A percentile compares a stretch with the other conserved stretches of the same genome.
Evolutionary conservation across 2,888 invertebrate genomes (phyloP).

Genomic region (Strigamia maritima): DNA sequence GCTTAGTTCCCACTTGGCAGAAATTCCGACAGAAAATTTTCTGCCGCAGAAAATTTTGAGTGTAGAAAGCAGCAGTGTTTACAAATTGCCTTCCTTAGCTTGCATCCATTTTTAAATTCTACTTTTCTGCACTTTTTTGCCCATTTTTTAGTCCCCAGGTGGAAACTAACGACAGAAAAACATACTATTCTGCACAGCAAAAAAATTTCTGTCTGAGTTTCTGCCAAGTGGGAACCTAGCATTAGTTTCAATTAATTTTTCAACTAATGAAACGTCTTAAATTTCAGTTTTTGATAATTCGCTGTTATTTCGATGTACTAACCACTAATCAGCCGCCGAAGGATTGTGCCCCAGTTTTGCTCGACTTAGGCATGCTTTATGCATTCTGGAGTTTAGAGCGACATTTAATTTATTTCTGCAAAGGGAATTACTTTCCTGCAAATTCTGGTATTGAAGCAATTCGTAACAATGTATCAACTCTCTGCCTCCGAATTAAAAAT

Average conservation of each 20-base stretch:
- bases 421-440: constrained; percentile 54
- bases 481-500: not conserved
- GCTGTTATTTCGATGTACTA: not conserved
- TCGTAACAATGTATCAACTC: not conserved
- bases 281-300: not conserved
- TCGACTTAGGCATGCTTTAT: constrained; percentile 47
- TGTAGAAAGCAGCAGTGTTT: too few relatives aligned
- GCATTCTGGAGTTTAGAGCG: constrained; percentile 60
- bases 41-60: too few relatives aligned
- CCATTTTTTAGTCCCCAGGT: too few relatives aligned
- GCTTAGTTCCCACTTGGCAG: too few relatives aligned
- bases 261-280: not conserved
- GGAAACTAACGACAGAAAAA: too few relatives aligned
- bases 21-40: too few relatives aligned
- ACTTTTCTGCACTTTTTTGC: too few relatives aligned
- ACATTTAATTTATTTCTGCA: constrained; percentile 69
- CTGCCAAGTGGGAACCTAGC: too few relatives aligned
- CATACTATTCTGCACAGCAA: too few relatives aligned
- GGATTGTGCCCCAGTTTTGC: not conserved
- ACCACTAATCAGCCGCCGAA: not conserved
- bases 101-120: too few relatives aligned
- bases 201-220: too few relatives aligned
- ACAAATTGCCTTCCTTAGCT: too few relatives aligned
- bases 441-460: not conserved
- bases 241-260: not conserved